Base-by-base conservation (phyloP, 2,888 invertebrate species). In the Mechanitis mazaeus region DNA sequence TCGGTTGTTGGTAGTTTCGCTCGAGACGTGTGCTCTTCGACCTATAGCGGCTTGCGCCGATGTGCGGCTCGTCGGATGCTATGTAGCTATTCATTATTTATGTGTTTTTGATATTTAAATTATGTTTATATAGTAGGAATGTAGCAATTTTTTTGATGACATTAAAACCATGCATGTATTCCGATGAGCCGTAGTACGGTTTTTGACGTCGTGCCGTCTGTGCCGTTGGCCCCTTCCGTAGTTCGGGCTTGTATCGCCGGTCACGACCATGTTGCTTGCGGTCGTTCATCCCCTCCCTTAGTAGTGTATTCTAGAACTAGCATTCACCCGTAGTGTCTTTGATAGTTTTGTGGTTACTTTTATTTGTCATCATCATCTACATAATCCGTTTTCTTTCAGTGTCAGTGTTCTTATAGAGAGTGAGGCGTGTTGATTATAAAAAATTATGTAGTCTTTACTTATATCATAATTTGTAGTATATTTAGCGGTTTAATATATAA, bases 221-320 rank as follows among this genome's bases (percentile, higher is more conserved):
- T 73, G 59, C 20, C 67, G 69, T 69, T 66, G 69, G 69, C 67
- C 61, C 61, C 64, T 60, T 58, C 61, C 55, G 64, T 66, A 64
- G 64, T 61, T 42, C 63, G 64, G 61, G 63, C 59, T 64, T 56
- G 38, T 31, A 53, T 61, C 64, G 64, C 58, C 58, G 56, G 54
- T 59, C 74, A 71, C 63, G 68, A 72, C 73, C 75, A 69, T 75
- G 77, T 76, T 70, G 83, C 81, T 80, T 81, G 77, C 75, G 68
- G 74, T 65, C 74, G 65, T 35, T 6, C 35, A 67, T 42, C 11
- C 42, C 47, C 50, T 50, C 50, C 28, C 50, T 11, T 31, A 7
- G 50, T 50, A 50, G n/a, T 50, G 50, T 50, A 50, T 11, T 6
- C 50, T 57, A 50, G 57, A 35, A 31, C 66, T 69, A 70, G 67